Evolutionary conservation across 2,113 vertebrate species (phyloP).

Genomic region (Cyprinodon variegatus): DNA sequence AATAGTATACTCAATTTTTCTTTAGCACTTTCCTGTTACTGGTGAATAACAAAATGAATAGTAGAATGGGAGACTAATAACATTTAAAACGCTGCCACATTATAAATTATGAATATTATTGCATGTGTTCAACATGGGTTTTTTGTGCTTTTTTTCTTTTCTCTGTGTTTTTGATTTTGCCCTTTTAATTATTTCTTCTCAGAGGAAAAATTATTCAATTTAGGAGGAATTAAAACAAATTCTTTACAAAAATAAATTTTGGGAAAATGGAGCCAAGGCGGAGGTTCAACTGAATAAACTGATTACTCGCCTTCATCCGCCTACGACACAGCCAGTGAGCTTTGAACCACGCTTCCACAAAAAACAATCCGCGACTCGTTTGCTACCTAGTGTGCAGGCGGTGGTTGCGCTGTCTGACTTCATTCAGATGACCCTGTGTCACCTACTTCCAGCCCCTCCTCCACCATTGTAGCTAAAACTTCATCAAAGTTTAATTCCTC

Average conservation of each 20-base stretch:
- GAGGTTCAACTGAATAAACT: too few species aligned
- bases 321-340: too few species aligned
- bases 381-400: too few species aligned
- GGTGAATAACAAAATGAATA: neutral
- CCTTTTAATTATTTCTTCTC: constrained; percentile 5
- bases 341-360: too few species aligned
- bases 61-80: neutral
- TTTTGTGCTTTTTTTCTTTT: constrained; percentile 42
- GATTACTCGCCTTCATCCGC: too few species aligned
- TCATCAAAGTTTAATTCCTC: too few species aligned
- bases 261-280: too few species aligned
- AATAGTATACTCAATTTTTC: neutral
- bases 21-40: neutral
- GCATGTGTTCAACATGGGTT: constrained; percentile 61
- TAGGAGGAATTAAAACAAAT: constrained; percentile 34
- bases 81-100: neutral
- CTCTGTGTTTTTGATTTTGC: constrained; percentile 43
- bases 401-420: too few species aligned
- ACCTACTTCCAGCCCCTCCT: too few species aligned
- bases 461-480: too few species aligned
- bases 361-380: too few species aligned
- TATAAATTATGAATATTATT: constrained; percentile 45
- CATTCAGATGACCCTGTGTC: too few species aligned
- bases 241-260: constrained; percentile 64
- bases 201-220: neutral